Conservation (phyloP, 2,113 vertebrate genomes). For the Ochotona princeps region DNA sequence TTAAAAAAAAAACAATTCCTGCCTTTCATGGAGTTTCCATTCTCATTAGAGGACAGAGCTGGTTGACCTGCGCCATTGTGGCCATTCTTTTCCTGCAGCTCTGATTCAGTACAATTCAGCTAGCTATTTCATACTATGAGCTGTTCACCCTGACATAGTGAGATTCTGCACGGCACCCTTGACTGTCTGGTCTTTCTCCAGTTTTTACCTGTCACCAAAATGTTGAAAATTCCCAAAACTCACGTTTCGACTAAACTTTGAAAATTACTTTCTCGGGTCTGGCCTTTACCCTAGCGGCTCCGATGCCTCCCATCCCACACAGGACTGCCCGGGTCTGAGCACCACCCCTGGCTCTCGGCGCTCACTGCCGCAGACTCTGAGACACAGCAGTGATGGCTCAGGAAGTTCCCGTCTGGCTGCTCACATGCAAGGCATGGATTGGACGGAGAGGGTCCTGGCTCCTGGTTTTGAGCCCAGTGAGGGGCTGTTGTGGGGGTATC, state of each 20-base stretch:
- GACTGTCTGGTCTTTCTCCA: neutral
- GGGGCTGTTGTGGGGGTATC: too few relatives aligned
- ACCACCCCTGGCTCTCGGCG: too few relatives aligned
- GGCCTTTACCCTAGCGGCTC: too few relatives aligned
- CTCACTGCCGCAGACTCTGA: too few relatives aligned
- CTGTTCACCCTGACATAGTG: neutral
- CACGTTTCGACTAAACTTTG: neutral
- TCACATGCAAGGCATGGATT: too few relatives aligned
- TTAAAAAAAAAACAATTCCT: neutral
- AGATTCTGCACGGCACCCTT: neutral
- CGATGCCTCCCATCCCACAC: too few relatives aligned
- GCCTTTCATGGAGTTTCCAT: neutral
- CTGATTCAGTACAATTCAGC: neutral
- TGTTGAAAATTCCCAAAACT: constrained; percentile 14
- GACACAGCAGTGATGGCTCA: too few relatives aligned
- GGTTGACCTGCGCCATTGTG: neutral
- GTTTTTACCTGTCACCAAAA: neutral
- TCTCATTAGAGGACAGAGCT: neutral
- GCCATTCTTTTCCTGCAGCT: neutral
- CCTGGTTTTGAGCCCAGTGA: too few relatives aligned
- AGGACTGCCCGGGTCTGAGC: too few relatives aligned
- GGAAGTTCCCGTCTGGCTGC: too few relatives aligned
- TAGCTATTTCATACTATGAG: neutral
- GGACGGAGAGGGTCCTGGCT: too few relatives aligned
- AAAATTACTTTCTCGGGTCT: neutral